phyloP scores from a whole-genome alignment of 2,797 vertebrate genomes.

The Coccyzus lansbergi region DNA sequence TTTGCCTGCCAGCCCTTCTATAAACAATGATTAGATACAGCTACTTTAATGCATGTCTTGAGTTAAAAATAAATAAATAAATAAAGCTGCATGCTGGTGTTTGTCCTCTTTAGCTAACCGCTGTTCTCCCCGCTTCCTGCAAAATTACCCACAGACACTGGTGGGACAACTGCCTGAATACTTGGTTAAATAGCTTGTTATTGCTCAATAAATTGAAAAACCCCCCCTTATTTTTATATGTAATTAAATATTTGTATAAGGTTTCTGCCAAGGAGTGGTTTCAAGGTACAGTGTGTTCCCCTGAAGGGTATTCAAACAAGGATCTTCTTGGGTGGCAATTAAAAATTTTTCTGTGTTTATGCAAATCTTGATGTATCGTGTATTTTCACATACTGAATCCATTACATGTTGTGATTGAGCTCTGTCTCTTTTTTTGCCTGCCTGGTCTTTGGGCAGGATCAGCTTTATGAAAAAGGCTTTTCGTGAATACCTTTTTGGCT shows the following conservation, averaged over 20 bases:
- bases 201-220: background rate
- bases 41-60: background rate
- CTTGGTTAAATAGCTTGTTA: background rate
- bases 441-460: background rate
- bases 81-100: background rate
- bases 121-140: slow-evolving; percentile 16
- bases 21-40: slow-evolving; percentile 17
- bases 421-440: background rate
- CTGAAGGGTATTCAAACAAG: background rate
- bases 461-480: background rate
- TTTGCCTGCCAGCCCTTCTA: background rate
- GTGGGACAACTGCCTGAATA: background rate
- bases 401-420: background rate
- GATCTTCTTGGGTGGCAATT: background rate
- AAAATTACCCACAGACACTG: slow-evolving; percentile 11
- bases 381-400: background rate
- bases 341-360: background rate
- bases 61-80: background rate
- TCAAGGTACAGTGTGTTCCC: slow-evolving; percentile 2
- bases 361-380: accelerated
- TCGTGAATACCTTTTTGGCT: background rate
- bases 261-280: background rate
- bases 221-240: background rate
- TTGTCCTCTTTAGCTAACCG: background rate
- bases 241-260: background rate